Conservation (phyloP, 2,113 vertebrate genomes). For the Hylia prasina region DNA sequence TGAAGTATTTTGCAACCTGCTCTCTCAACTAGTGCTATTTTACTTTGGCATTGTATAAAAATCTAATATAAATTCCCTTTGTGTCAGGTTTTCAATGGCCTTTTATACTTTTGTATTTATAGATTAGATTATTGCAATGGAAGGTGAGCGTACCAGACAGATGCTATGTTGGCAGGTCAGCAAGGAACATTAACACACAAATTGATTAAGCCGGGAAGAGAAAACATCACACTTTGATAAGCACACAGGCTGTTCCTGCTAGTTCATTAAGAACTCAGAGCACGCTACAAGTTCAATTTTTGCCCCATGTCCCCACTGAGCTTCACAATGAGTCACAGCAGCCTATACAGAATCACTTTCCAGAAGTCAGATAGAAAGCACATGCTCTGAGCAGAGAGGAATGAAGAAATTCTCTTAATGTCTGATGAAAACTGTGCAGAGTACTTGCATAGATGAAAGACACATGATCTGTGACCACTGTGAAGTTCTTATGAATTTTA, state of each 20-base stretch:
- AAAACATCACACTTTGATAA: not conserved
- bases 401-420: not conserved
- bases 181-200: not conserved
- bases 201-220: not conserved
- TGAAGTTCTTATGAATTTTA: constrained; percentile 45
- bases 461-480: not conserved
- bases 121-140: not conserved
- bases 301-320: not conserved
- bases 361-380: not conserved
- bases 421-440: constrained; percentile 9
- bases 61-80: not conserved
- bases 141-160: not conserved
- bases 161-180: not conserved
- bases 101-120: not conserved
- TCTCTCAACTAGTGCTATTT: not conserved
- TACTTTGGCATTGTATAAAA: not conserved
- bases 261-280: not conserved
- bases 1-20: not conserved
- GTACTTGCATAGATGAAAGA: not conserved
- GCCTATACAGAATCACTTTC: not conserved
- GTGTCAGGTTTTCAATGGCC: not conserved
- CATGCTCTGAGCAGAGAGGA: not conserved
- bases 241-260: not conserved
- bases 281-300: not conserved
- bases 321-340: not conserved